phyloP scores from a whole-genome alignment of 64 coral and sea anemone genomes.

The Montipora capricornis region DNA sequence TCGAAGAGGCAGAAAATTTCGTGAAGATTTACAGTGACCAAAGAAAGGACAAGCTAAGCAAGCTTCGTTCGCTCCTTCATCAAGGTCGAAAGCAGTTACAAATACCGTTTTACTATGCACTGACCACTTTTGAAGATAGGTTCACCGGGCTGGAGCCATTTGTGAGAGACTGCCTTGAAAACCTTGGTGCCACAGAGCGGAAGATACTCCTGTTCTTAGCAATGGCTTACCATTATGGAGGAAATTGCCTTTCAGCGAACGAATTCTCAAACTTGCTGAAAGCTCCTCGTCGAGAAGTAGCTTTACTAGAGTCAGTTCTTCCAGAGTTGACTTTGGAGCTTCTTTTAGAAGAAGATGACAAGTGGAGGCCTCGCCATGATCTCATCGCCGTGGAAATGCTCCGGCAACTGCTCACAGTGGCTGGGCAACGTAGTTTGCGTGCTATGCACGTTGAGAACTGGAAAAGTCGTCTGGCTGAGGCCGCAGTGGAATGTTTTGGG shows the following conservation, averaged over 20 bases:
- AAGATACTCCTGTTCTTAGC: conserved; percentile 56
- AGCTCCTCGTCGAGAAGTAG: neutral
- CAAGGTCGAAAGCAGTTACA: conserved; percentile 29
- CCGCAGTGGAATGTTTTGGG: conserved; percentile 29
- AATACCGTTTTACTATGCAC: conserved; percentile 77
- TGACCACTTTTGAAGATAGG: conserved; percentile 64
- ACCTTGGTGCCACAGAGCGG: conserved; percentile 7
- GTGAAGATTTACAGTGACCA: conserved; percentile 61
- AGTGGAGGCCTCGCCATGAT: conserved; percentile 71
- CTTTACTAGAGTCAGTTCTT: conserved; percentile 24
- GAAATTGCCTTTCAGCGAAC: neutral
- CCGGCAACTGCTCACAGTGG: conserved; percentile 2
- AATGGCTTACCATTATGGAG: conserved; percentile 78
- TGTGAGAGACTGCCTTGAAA: conserved; percentile 59
- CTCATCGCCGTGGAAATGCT: conserved; percentile 59
- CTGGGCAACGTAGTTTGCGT: neutral
- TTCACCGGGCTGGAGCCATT: conserved; percentile 59
- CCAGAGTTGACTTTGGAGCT: conserved; percentile 23
- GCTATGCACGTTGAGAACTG: conserved; percentile 51
- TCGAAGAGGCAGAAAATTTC: conserved; percentile 5
- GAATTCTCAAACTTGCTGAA: conserved; percentile 30
- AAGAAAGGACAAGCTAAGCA: conserved; percentile 12
- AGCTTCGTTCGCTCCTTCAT: neutral
- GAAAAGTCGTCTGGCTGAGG: conserved; percentile 56
- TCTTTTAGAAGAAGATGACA: conserved; percentile 70